Evolutionary conservation across 2,113 vertebrate genomes (phyloP).

Genomic region (Tauraco erythrolophus): DNA sequence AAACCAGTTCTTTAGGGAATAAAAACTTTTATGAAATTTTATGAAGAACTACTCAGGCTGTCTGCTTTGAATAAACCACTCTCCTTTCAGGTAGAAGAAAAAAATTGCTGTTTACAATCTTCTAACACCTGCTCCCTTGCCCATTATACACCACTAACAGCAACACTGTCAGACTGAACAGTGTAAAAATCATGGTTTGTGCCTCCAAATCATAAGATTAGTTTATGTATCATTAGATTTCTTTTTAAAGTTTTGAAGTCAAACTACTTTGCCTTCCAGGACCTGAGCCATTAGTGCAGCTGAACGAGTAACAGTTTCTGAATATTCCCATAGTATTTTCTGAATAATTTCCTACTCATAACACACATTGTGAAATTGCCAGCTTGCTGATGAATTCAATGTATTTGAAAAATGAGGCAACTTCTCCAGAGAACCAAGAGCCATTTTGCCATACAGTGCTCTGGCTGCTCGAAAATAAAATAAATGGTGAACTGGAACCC

Average conservation of each 20-base stretch:
- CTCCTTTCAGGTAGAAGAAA: background rate
- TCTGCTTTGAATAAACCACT: background rate
- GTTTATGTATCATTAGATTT: background rate
- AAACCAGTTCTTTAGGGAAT: background rate
- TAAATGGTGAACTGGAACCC: constrained; percentile 10
- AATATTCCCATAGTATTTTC: constrained; percentile 33
- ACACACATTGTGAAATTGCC: background rate
- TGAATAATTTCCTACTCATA: background rate
- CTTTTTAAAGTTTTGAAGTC: constrained; percentile 6
- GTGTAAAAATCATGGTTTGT: background rate
- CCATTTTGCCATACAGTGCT: background rate
- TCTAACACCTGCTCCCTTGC: background rate
- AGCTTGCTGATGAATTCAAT: background rate
- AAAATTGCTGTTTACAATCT: background rate
- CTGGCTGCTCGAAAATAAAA: background rate
- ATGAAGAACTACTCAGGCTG: background rate
- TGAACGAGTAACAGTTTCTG: constrained; percentile 26
- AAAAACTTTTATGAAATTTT: background rate
- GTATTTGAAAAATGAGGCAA: constrained; percentile 11
- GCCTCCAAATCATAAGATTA: background rate
- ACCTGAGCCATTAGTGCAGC: background rate
- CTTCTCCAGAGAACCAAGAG: background rate
- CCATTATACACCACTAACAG: background rate
- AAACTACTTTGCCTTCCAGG: background rate
- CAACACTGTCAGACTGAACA: background rate